These are phyloP conservation scores for Charaxes varanes DNA, from an alignment of 1,140 invertebrate genomes.

Conservation along the genomic window DNA sequence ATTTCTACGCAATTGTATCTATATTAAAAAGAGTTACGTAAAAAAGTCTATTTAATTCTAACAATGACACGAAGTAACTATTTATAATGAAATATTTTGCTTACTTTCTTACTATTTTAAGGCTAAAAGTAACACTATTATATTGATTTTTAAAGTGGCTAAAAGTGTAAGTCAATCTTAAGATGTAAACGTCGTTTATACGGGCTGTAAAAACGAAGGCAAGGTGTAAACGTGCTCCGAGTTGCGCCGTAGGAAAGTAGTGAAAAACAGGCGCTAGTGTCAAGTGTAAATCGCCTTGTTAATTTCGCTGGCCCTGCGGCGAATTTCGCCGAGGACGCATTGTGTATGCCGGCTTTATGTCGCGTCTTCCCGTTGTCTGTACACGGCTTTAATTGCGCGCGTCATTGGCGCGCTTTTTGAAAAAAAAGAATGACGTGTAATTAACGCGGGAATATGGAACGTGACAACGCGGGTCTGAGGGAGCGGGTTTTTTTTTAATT, in stretches of 20 bases:
- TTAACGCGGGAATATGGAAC: constrained; percentile 73
- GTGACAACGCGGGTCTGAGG: constrained; percentile 69
- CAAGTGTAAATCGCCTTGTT: constrained; percentile 74
- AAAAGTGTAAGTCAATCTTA: too few relatives aligned
- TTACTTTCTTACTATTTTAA: too few relatives aligned
- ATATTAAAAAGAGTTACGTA: too few relatives aligned
- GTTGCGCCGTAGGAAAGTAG: constrained; percentile 49
- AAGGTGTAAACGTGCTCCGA: constrained; percentile 34
- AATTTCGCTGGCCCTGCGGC: constrained; percentile 70
- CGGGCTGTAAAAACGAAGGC: constrained; percentile 26
- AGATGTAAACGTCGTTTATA: too few relatives aligned
- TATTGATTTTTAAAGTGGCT: too few relatives aligned
- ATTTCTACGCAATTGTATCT: too few relatives aligned
- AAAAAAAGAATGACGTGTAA: constrained; percentile 74
- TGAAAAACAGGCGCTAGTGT: constrained; percentile 67
- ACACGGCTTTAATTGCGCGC: constrained; percentile 70
- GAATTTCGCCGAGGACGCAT: constrained; percentile 70
- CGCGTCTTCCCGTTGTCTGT: constrained; percentile 71
- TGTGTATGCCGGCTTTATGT: constrained; percentile 71
- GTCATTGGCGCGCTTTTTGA: constrained; percentile 71
- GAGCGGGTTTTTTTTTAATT: constrained; percentile 60
- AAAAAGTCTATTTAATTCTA: too few relatives aligned
- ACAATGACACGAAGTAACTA: too few relatives aligned
- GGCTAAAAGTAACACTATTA: too few relatives aligned
- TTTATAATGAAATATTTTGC: too few relatives aligned